Conservation (phyloP, 2,113 vertebrate species). For the Verasper variegatus region DNA sequence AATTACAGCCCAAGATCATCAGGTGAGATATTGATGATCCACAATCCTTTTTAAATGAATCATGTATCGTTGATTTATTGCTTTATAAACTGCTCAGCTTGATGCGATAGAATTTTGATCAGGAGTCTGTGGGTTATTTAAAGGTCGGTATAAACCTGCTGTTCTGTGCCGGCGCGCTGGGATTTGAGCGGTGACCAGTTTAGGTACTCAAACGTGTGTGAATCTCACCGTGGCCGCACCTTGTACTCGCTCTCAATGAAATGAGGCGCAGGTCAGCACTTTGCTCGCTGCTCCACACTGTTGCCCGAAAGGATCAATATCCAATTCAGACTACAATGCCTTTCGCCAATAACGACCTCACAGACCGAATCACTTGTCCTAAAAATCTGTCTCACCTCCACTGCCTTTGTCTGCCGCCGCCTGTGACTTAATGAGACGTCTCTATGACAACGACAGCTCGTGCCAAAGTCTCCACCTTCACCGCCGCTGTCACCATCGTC, state of each 20-base stretch:
- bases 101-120: no score
- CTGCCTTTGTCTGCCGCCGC: slow-evolving; percentile 50
- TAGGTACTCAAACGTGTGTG: slow-evolving; percentile 26
- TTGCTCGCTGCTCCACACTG: slow-evolving; percentile 45
- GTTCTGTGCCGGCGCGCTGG: background rate
- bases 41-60: background rate
- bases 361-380: slow-evolving; percentile 53
- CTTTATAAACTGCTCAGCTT: no score
- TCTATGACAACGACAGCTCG: slow-evolving; percentile 31
- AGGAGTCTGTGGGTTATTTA: no score
- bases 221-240: slow-evolving; percentile 19
- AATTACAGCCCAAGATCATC: background rate
- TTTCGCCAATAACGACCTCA: slow-evolving; percentile 64
- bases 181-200: slow-evolving; percentile 29
- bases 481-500: background rate
- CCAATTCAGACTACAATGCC: slow-evolving; percentile 75
- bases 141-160: background rate
- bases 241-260: slow-evolving; percentile 27
- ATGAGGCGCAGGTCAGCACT: slow-evolving; percentile 51
- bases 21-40: background rate
- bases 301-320: slow-evolving; percentile 76
- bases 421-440: slow-evolving; percentile 53
- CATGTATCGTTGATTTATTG: background rate
- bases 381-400: slow-evolving; percentile 59
- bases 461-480: slow-evolving; percentile 2